Evolutionary conservation across 2,888 invertebrate species (phyloP).

Genomic region (Zhuqinia jingwanae): DNA sequence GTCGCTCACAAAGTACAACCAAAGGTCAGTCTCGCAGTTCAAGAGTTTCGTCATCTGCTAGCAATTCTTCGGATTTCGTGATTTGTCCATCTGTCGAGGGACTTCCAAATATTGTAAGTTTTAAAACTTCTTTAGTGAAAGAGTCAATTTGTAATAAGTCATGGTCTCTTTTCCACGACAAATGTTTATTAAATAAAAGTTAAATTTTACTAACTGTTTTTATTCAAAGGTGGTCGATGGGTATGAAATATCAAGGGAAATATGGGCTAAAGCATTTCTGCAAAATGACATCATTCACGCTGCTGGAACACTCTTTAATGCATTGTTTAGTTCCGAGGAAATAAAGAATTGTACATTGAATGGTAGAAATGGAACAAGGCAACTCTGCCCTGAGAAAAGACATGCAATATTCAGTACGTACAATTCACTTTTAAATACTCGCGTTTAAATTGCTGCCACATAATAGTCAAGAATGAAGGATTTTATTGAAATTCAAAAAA

Average conservation of each 20-base stretch:
- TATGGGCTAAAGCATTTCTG: conserved; percentile 74
- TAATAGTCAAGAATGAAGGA: too few species aligned
- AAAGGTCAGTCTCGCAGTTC: conserved; percentile 64
- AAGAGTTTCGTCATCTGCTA: conserved; percentile 53
- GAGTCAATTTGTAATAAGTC: too few species aligned
- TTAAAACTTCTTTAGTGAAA: too few species aligned
- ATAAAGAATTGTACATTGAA: conserved; percentile 73
- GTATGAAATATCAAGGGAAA: conserved; percentile 67
- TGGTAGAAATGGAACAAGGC: conserved; percentile 71
- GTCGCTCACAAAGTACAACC: conserved; percentile 67
- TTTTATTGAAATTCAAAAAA: too few species aligned
- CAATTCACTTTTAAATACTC: too few species aligned
- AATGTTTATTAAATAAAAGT: too few species aligned
- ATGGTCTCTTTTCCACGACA: too few species aligned
- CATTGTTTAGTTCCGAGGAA: conserved; percentile 71
- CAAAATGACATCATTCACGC: conserved; percentile 73
- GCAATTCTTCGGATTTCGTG: conserved; percentile 43
- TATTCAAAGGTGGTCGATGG: conserved; percentile 65
- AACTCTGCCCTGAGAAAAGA: conserved; percentile 68
- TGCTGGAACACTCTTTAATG: conserved; percentile 71
- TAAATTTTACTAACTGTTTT: neutral
- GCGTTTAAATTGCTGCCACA: neutral
- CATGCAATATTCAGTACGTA: conserved; percentile 73
- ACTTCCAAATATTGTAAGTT: conserved; percentile 68
- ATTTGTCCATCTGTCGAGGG: conserved; percentile 54